Conservation (phyloP, 23 tunicate genomes). For the Styela clava region DNA sequence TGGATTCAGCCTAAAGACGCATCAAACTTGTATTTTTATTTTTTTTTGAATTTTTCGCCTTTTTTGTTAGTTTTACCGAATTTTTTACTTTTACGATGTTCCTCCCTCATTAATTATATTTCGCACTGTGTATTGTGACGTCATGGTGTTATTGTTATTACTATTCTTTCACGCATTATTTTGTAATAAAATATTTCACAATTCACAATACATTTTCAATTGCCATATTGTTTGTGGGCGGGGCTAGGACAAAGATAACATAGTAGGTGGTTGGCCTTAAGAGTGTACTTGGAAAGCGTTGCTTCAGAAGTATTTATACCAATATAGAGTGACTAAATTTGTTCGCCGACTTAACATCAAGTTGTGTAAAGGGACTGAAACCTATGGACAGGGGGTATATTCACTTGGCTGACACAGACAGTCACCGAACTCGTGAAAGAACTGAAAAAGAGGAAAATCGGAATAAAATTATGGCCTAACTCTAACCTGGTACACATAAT, state of each 20-base stretch:
- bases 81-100: not conserved
- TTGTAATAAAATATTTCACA: slow-evolving; percentile 4
- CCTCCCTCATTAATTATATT: not conserved
- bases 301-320: not conserved
- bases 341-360: too few relatives aligned
- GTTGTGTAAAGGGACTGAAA: not conserved
- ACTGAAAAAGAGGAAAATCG: too few relatives aligned
- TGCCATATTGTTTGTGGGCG: not conserved
- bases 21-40: not conserved
- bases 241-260: too few relatives aligned
- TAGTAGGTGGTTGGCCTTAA: too few relatives aligned
- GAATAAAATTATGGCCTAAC: too few relatives aligned
- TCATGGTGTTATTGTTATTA: slow-evolving; percentile 6
- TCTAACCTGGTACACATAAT: too few relatives aligned
- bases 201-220: not conserved
- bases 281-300: not conserved
- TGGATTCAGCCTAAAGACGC: not conserved
- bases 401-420: too few relatives aligned
- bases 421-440: too few relatives aligned
- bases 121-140: slow-evolving; percentile 17
- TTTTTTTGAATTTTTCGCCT: not conserved
- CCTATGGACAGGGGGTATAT: not conserved
- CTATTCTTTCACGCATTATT: not conserved
- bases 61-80: not conserved
- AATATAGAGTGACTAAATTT: too few relatives aligned